Conservation (phyloP, 1,140 invertebrate genomes). For the Drosophila nigrodunni region DNA sequence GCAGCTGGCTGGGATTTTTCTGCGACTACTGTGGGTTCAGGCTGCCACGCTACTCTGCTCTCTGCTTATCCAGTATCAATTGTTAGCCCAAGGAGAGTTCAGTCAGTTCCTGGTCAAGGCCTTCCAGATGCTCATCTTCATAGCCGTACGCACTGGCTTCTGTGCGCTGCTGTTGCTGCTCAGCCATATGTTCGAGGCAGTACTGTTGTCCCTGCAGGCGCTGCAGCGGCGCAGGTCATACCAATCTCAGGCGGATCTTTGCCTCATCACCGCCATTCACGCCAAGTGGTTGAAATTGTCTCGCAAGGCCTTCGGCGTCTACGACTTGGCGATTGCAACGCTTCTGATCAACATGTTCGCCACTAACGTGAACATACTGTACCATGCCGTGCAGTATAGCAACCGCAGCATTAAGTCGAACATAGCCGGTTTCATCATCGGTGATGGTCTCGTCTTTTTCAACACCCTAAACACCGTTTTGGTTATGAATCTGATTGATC, state of each 20-base stretch:
- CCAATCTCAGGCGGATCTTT: constrained; percentile 7
- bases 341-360: constrained; percentile 55
- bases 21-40: constrained; percentile 15
- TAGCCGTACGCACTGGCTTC: constrained; percentile 24
- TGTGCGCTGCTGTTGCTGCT: constrained; percentile 40
- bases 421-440: constrained; percentile 14
- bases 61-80: constrained; percentile 38
- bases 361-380: constrained; percentile 50
- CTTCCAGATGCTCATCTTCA: constrained; percentile 25
- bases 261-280: constrained; percentile 37
- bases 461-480: constrained; percentile 19
- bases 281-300: constrained; percentile 40
- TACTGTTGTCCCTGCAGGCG: constrained; percentile 45
- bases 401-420: constrained; percentile 45
- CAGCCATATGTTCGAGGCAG: constrained; percentile 47
- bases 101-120: constrained; percentile 2
- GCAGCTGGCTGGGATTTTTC: constrained; percentile 14
- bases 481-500: constrained; percentile 57
- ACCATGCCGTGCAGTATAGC: constrained; percentile 64
- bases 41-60: constrained; percentile 28
- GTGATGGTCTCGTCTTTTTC: constrained; percentile 33
- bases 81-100: constrained; percentile 1
- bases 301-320: constrained; percentile 32
- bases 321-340: constrained; percentile 40
- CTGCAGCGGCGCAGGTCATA: neutral